These are phyloP conservation scores for Tauraco hartlaubi DNA, from an alignment of 2,797 vertebrate species.

Conservation along the genomic window DNA sequence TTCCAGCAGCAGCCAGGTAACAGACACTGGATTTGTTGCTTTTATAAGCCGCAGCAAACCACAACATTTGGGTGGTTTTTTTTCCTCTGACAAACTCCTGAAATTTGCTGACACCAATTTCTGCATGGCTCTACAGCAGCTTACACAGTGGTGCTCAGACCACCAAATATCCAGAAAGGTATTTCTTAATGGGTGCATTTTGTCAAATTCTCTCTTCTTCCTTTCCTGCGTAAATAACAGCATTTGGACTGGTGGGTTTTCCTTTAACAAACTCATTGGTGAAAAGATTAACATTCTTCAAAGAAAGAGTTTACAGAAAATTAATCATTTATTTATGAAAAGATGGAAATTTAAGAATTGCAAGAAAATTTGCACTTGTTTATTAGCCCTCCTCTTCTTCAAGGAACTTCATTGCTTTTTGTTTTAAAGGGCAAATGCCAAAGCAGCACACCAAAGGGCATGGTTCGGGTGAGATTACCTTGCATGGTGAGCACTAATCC, in stretches of 20 bases:
- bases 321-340: background rate
- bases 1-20: conserved; percentile 26
- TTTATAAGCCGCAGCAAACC: background rate
- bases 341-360: background rate
- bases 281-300: background rate
- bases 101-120: background rate
- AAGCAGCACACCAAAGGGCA: background rate
- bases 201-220: background rate
- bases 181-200: background rate
- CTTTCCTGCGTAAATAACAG: background rate
- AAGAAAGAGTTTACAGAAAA: background rate
- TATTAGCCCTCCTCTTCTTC: background rate
- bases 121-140: background rate
- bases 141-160: background rate
- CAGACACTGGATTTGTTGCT: background rate
- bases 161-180: background rate
- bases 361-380: background rate
- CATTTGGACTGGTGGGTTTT: background rate
- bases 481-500: background rate
- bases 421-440: background rate
- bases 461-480: background rate
- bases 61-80: background rate
- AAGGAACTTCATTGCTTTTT: background rate
- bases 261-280: background rate
- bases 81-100: background rate